Evolutionary conservation across 2,888 invertebrate species (phyloP), one percentile per base, ranked within the genome.

Genomic region (Drosophila kanekoi): DNA sequence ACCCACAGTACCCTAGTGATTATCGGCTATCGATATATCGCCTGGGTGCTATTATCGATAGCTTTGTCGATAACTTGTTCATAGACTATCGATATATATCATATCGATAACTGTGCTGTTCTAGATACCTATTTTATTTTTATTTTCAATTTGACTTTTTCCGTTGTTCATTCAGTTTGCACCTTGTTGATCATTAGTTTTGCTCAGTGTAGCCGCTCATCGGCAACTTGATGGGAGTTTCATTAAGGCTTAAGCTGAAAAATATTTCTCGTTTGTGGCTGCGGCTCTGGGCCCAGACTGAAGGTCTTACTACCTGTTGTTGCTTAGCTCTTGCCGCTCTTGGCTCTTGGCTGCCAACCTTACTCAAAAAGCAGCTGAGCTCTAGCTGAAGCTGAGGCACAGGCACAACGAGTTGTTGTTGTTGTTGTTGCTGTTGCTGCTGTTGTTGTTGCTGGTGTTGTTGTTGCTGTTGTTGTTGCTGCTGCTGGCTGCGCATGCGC

Each of bases 211-310:
- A 18, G n/a, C n/a, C 38, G 47, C 66, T 58, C 60, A 52, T 45
- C 60, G 81, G 81, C 81, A 87, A 81, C 85, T 76, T 81, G 88
- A 87, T 85, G 80, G 72, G 81, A 87, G 86, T 87, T 89, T 86
- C 89, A 86, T 86, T 89, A 87, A 87, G 85, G 72, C 75, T 75
- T 81, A 72, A 77, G 80, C 75, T 60, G 75, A 72, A 72, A 72
- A 59, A 73, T 73, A 65, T 74, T 78, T 70, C 65, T 78, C 47
- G 78, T 77, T 73, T 72, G n/a, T 57, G 52, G 56, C 66, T 41
- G 33, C 18, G 38, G 28, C 65, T 51, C 43, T 67, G 57, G 59
- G 47, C 58, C 54, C 66, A 48, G 64, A 65, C 63, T 61, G 81
- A 77, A 80, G 81, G 78, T 81, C 81, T 81, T 72, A 72, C 88